Conservation (phyloP, 1,140 invertebrate genomes). For the Drosophila miranda region DNA sequence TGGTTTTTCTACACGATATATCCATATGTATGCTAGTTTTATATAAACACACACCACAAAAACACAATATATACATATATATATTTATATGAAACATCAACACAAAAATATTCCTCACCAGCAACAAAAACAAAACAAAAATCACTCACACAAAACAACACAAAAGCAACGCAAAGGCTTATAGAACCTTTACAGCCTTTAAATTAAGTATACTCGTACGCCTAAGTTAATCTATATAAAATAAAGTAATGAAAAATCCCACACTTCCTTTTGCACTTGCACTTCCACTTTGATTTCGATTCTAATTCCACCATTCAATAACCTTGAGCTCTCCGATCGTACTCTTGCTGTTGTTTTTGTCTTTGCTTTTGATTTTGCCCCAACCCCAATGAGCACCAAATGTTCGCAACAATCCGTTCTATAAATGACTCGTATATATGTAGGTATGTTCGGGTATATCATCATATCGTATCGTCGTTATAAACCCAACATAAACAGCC, state of each 20-base stretch:
- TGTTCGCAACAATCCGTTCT: conserved; percentile 16
- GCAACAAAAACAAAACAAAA: conserved; percentile 32
- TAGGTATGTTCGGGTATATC: conserved; percentile 15
- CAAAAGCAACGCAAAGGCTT: conserved; percentile 57
- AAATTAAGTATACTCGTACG: conserved; percentile 69
- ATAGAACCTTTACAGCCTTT: conserved; percentile 45
- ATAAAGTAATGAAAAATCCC: conserved; percentile 58
- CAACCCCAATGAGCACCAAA: conserved; percentile 15
- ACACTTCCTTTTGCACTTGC: conserved; percentile 1
- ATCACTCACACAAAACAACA: conserved; percentile 56
- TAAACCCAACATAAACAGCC: conserved; percentile 46
- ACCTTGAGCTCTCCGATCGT: conserved; percentile 50
- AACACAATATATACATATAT: conserved; percentile 13
- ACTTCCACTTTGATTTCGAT: background rate
- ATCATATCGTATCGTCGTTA: conserved; percentile 26
- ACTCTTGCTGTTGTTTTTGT: conserved; percentile 36
- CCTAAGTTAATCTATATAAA: conserved; percentile 73
- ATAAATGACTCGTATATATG: conserved; percentile 44
- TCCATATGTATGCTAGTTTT: conserved; percentile 35
- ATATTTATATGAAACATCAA: conserved; percentile 44
- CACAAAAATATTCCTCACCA: conserved; percentile 62
- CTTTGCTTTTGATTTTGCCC: conserved; percentile 43
- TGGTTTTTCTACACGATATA: conserved; percentile 26
- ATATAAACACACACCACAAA: conserved; percentile 26
- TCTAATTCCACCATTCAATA: conserved; percentile 32